Percentiles rank a stretch among this genome's conserved stretches.
These are phyloP conservation scores for Beaufortia kweichowensis DNA, from an alignment of 2,113 vertebrate genomes.

Conservation along the genomic window DNA sequence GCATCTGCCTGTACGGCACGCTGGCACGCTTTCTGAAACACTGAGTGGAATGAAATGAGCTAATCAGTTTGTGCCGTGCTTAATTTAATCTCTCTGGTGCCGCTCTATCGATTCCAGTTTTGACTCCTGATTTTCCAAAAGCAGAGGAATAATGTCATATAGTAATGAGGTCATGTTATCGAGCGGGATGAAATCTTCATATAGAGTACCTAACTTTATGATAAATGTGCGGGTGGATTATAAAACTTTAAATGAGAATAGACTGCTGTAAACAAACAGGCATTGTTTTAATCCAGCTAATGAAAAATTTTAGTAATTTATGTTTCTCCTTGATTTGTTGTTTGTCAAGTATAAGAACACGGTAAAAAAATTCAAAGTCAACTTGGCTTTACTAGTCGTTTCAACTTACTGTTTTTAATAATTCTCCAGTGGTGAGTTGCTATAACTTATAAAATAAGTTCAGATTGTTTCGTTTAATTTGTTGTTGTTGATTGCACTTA, in stretches of 20 bases:
- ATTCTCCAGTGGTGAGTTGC: too few relatives aligned
- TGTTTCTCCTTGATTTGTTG: not conserved
- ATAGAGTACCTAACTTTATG: not conserved
- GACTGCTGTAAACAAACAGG: not conserved
- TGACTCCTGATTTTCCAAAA: constrained; percentile 42
- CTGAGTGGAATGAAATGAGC: constrained; percentile 40
- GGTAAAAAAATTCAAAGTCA: too few relatives aligned
- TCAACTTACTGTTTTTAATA: too few relatives aligned
- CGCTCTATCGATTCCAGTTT: constrained; percentile 42
- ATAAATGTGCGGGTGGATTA: not conserved
- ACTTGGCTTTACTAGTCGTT: too few relatives aligned
- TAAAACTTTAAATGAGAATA: not conserved
- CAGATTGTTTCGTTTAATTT: too few relatives aligned
- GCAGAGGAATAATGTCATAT: constrained; percentile 39
- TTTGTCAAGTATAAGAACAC: too few relatives aligned
- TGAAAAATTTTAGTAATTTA: not conserved
- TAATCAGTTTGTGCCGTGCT: constrained; percentile 47
- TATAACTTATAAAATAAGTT: too few relatives aligned
- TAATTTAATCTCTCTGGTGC: constrained; percentile 42
- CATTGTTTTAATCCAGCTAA: not conserved
- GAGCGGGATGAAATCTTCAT: constrained; percentile 24
- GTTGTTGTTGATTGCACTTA: too few relatives aligned
- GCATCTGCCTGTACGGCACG: constrained; percentile 30
- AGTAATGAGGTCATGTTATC: constrained; percentile 32
- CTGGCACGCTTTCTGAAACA: constrained; percentile 37